These are phyloP conservation scores for Oncorhynchus kisutch DNA, from an alignment of 2,113 vertebrate genomes.

Conservation along the genomic window DNA sequence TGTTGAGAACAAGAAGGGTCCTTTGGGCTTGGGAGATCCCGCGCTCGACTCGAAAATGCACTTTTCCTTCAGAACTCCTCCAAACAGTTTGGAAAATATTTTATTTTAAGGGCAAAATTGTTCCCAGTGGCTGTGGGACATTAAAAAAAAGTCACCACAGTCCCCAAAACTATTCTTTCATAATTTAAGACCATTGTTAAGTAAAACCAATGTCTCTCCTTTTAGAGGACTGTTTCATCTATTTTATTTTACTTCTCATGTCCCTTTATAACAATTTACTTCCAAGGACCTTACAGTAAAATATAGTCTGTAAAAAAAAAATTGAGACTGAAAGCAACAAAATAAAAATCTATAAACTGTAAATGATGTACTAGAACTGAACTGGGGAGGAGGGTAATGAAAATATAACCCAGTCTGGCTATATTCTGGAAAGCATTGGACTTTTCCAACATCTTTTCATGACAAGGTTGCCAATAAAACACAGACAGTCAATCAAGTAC, in stretches of 20 bases:
- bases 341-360: background rate
- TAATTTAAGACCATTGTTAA: slow-evolving; percentile 36
- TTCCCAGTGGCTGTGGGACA: background rate
- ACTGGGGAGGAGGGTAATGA: too few relatives aligned
- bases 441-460: too few relatives aligned
- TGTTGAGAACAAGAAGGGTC: slow-evolving; percentile 2
- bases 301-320: background rate
- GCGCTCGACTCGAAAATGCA: slow-evolving; percentile 31
- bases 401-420: too few relatives aligned
- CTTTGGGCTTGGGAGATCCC: background rate
- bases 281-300: slow-evolving; percentile 10
- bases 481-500: too few relatives aligned
- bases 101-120: slow-evolving; percentile 10
- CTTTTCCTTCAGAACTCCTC: slow-evolving; percentile 10
- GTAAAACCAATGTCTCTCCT: slow-evolving; percentile 18
- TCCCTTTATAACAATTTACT: slow-evolving; percentile 21
- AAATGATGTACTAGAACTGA: background rate
- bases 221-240: slow-evolving; percentile 6
- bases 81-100: slow-evolving; percentile 5
- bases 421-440: too few relatives aligned
- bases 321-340: background rate
- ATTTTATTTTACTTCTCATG: background rate
- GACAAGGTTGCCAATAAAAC: too few relatives aligned
- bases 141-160: background rate
- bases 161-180: slow-evolving; percentile 20